Conservation (phyloP, 2,797 vertebrate genomes). For the Tolypeutes matacus region DNA sequence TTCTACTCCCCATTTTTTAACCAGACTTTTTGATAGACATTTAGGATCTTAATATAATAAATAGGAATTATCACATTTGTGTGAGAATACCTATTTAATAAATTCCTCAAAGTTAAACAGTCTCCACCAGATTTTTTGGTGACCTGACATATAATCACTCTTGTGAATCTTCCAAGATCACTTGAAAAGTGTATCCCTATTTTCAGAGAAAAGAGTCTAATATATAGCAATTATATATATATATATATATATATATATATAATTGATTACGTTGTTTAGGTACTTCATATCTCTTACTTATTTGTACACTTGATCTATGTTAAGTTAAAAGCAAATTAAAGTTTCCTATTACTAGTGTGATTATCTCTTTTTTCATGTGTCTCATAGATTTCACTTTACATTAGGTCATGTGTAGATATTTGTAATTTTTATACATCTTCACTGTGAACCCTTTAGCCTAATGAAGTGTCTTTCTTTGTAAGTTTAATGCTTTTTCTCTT, state of each 20-base stretch:
- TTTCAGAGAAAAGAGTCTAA: not conserved
- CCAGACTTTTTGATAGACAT: not conserved
- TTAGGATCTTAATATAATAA: not conserved
- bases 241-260: not conserved
- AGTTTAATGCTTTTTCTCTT: not conserved
- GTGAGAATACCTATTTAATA: not conserved
- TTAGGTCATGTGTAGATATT: not conserved
- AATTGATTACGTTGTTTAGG: too few relatives aligned
- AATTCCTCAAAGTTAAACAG: not conserved
- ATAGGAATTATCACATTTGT: slow-evolving; percentile 16
- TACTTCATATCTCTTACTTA: too few relatives aligned
- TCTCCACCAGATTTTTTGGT: not conserved
- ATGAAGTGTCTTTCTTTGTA: not conserved
- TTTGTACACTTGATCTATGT: too few relatives aligned
- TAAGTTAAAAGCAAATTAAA: not conserved
- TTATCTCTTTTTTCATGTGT: not conserved
- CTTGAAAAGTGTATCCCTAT: not conserved
- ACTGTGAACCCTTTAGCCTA: not conserved
- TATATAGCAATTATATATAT: not conserved
- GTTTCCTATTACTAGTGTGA: not conserved
- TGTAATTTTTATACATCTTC: not conserved
- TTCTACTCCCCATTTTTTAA: not conserved
- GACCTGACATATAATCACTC: not conserved
- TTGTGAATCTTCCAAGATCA: not conserved
- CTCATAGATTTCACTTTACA: not conserved